Evolutionary conservation across 2,113 vertebrate genomes (phyloP).

Genomic region (Hiodon alosoides): DNA sequence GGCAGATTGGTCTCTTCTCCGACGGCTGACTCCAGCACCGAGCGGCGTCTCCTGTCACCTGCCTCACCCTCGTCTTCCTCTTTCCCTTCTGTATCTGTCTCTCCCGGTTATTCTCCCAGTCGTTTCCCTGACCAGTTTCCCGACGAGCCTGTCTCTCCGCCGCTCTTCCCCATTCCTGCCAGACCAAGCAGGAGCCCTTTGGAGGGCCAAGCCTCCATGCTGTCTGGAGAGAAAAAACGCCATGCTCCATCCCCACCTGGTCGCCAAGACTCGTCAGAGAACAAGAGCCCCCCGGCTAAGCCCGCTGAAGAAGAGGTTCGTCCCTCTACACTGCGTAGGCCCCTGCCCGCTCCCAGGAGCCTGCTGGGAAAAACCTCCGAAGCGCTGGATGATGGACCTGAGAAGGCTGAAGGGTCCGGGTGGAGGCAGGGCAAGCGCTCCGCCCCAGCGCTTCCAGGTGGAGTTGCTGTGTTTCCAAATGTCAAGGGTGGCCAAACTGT

Average conservation of each 20-base stretch:
- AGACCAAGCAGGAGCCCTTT: not conserved
- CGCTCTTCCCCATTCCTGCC: not conserved
- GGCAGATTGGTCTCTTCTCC: constrained; percentile 70
- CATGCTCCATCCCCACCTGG: constrained; percentile 30
- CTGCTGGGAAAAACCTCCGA: not conserved
- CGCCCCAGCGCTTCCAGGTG: constrained; percentile 50
- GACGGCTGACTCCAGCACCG: constrained; percentile 62
- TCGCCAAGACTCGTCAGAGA: not conserved
- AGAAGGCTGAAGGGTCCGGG: not conserved
- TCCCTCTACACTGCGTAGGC: not conserved
- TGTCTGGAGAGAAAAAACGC: constrained; percentile 27
- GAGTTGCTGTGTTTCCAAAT: not conserved
- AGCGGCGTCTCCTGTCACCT: constrained; percentile 22
- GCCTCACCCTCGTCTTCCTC: constrained; percentile 21
- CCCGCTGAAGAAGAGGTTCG: not conserved
- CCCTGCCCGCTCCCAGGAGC: constrained; percentile 29
- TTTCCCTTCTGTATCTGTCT: constrained; percentile 14
- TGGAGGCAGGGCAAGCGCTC: constrained; percentile 39
- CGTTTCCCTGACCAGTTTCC: constrained; percentile 20
- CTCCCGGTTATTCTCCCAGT: constrained; percentile 20
- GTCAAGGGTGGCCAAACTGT: not conserved
- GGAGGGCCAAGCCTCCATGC: not conserved
- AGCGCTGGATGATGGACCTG: constrained; percentile 10
- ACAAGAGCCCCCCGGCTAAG: constrained; percentile 1
- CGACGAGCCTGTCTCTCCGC: not conserved